Conservation (phyloP, 2,888 invertebrate genomes). For the Monopis laevigella region DNA sequence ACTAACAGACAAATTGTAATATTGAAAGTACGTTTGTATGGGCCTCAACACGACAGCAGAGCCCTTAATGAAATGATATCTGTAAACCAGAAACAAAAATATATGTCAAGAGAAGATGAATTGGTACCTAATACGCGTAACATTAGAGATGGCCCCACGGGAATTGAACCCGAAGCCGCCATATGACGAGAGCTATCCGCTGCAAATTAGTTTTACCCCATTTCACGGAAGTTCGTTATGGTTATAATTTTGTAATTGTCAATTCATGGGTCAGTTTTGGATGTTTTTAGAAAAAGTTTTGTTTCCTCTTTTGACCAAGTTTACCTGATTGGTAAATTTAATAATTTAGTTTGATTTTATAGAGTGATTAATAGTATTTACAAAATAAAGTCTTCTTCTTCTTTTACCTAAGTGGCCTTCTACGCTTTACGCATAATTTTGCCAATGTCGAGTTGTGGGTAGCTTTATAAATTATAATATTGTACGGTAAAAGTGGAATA, state of each 20-base stretch:
- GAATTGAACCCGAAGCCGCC: slow-evolving; percentile 47
- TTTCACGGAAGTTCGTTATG: slow-evolving; percentile 59
- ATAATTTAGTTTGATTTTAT: too few relatives aligned
- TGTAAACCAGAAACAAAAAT: slow-evolving; percentile 50
- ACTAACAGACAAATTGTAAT: too few relatives aligned
- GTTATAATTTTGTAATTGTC: slow-evolving; percentile 18
- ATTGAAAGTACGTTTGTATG: too few relatives aligned
- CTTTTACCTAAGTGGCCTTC: too few relatives aligned
- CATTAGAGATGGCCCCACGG: slow-evolving; percentile 57
- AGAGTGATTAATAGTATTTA: too few relatives aligned
- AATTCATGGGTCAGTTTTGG: slow-evolving; percentile 8
- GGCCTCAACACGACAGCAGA: too few relatives aligned
- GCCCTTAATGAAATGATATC: too few relatives aligned
- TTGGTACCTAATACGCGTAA: slow-evolving; percentile 61
- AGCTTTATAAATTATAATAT: too few relatives aligned
- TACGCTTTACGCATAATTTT: too few relatives aligned
- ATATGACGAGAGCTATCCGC: slow-evolving; percentile 47
- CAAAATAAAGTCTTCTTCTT: too few relatives aligned
- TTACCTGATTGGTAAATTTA: background rate
- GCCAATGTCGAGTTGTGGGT: too few relatives aligned
- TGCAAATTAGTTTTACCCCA: slow-evolving; percentile 57
- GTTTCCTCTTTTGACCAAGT: background rate
- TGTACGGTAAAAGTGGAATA: too few relatives aligned
- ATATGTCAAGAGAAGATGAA: slow-evolving; percentile 56
- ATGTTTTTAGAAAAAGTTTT: background rate